phyloP scores from a whole-genome alignment of 1,140 invertebrate genomes.

The Cyphomyrmex costatus region DNA sequence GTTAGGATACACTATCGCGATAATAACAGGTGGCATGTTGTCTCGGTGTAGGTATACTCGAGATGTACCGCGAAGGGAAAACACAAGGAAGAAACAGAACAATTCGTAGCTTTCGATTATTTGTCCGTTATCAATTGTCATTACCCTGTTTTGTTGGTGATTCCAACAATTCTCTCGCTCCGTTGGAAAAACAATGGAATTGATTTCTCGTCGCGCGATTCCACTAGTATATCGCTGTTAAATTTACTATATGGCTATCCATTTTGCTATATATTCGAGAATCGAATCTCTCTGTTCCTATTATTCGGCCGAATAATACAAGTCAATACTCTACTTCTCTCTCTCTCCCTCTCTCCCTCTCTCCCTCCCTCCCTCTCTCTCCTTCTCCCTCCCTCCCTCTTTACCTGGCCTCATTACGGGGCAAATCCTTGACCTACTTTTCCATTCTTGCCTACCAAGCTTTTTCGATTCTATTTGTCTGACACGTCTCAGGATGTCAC shows the following conservation, averaged over 20 bases:
- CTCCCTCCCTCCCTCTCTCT: too few relatives aligned
- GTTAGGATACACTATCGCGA: not conserved
- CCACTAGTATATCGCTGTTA: not conserved
- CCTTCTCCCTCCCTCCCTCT: not conserved
- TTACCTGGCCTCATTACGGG: slow-evolving; percentile 34
- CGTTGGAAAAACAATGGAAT: slow-evolving; percentile 42
- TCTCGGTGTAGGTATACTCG: not conserved
- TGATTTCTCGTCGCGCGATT: slow-evolving; percentile 40
- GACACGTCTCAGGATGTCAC: slow-evolving; percentile 22
- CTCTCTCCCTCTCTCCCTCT: too few relatives aligned
- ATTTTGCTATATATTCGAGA: slow-evolving; percentile 42
- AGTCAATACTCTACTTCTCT: slow-evolving; percentile 45
- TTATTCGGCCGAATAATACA: slow-evolving; percentile 51
- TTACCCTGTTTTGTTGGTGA: not conserved
- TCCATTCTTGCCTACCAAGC: slow-evolving; percentile 21
- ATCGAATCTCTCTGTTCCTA: slow-evolving; percentile 22
- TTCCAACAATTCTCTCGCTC: not conserved
- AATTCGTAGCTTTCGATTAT: slow-evolving; percentile 26
- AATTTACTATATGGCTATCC: slow-evolving; percentile 33
- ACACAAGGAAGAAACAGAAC: not conserved
- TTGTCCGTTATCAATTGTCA: slow-evolving; percentile 22
- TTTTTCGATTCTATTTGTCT: slow-evolving; percentile 47
- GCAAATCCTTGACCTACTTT: slow-evolving; percentile 57
- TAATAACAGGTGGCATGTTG: not conserved
- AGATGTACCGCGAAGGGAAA: not conserved